phyloP scores from a whole-genome alignment of 2,888 invertebrate genomes.

The Xiphydria camelus region DNA sequence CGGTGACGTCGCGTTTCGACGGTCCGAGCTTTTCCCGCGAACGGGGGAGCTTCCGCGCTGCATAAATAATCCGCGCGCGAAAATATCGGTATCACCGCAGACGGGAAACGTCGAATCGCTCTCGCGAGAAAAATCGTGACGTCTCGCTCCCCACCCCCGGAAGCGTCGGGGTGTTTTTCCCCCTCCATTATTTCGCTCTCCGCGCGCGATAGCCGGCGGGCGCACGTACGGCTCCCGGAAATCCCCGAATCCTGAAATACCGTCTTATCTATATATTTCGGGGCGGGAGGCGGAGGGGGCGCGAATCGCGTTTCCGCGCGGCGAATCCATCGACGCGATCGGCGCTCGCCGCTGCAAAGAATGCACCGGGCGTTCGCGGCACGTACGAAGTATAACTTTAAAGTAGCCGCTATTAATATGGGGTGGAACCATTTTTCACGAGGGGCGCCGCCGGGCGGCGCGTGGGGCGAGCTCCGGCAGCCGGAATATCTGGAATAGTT shows the following conservation, averaged over 20 bases:
- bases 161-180: no score
- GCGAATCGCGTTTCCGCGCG: background rate
- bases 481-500: slow-evolving; percentile 3
- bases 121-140: no score
- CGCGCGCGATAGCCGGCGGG: background rate
- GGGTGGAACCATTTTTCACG: slow-evolving; percentile 35
- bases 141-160: no score
- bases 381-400: slow-evolving; percentile 38
- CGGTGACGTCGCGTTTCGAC: no score
- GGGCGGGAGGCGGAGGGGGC: no score
- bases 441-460: slow-evolving; percentile 14
- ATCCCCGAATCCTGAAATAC: background rate
- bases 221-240: no score
- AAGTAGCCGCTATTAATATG: slow-evolving; percentile 41
- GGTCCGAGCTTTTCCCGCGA: no score
- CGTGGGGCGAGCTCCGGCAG: slow-evolving; percentile 11
- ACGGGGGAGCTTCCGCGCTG: no score
- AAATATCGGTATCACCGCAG: no score
- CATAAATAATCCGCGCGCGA: no score
- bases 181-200: no score
- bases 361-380: slow-evolving; percentile 22
- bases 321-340: slow-evolving; percentile 5
- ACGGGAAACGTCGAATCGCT: no score
- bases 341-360: slow-evolving; percentile 4
- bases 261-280: background rate